Evolutionary conservation across 2,113 vertebrate genomes (phyloP).

Genomic region (Pongo abelii): DNA sequence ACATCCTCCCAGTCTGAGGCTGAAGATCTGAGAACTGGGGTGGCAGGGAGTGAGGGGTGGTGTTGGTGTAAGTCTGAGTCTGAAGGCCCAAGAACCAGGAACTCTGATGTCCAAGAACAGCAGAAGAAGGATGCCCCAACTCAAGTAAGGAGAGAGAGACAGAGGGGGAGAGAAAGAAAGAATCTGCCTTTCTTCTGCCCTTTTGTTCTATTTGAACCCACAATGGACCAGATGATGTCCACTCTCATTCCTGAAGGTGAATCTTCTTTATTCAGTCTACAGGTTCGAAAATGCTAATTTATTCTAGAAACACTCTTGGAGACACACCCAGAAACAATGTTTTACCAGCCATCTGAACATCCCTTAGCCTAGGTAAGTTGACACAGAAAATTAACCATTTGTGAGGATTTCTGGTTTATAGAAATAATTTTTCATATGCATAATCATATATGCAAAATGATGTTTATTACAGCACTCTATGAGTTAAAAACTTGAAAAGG

Average conservation of each 20-base stretch:
- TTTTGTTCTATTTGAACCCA: neutral
- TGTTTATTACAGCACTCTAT: neutral
- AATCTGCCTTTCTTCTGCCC: no score
- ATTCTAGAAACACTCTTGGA: neutral
- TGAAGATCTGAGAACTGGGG: neutral
- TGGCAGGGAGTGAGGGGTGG: neutral
- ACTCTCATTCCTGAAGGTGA: neutral
- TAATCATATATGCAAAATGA: neutral
- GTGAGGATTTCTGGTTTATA: neutral
- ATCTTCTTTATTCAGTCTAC: neutral
- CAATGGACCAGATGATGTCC: neutral
- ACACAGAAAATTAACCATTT: neutral
- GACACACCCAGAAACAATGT: neutral
- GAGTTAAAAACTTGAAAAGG: neutral
- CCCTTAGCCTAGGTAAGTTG: no score
- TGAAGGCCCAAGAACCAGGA: neutral
- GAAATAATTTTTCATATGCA: neutral
- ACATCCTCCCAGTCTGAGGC: neutral
- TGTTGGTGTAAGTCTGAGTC: neutral
- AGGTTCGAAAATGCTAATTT: neutral
- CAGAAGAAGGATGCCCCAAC: neutral
- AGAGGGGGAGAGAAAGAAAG: neutral
- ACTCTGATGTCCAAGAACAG: neutral
- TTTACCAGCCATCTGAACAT: neutral
- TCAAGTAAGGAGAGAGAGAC: neutral